phyloP scores from a whole-genome alignment of 2,888 invertebrate genomes.

The Myathropa florea region DNA sequence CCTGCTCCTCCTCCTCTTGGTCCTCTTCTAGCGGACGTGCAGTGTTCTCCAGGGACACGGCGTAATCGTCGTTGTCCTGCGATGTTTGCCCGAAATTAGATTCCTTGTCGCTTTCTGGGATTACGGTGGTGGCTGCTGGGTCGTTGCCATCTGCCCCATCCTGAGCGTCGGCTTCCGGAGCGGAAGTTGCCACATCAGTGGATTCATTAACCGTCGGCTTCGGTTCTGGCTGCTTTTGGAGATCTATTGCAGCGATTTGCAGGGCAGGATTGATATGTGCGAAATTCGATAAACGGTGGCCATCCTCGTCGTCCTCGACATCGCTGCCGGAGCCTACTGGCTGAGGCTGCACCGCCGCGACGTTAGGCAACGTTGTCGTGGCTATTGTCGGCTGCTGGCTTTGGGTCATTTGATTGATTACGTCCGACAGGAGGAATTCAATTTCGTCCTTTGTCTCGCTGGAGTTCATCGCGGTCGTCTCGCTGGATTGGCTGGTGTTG shows the following conservation, averaged over 20 bases:
- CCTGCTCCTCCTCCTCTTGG: neutral
- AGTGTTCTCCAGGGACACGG: conserved; percentile 18
- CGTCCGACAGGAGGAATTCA: conserved; percentile 78
- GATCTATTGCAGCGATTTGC: conserved; percentile 31
- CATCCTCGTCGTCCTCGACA: conserved; percentile 47
- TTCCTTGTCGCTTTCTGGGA: conserved; percentile 28
- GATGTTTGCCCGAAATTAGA: conserved; percentile 47
- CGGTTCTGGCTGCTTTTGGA: conserved; percentile 29
- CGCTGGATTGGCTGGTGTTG: conserved; percentile 57
- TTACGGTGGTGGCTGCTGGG: conserved; percentile 54
- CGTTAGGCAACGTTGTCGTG: conserved; percentile 32
- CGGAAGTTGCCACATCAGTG: conserved; percentile 27
- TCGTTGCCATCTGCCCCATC: neutral
- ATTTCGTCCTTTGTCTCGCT: conserved; percentile 78
- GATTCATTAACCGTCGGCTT: conserved; percentile 35
- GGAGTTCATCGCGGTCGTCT: conserved; percentile 73
- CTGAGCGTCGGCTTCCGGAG: neutral
- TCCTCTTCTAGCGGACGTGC: neutral
- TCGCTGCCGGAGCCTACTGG: neutral
- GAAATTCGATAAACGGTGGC: conserved; percentile 76
- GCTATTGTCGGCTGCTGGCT: conserved; percentile 19
- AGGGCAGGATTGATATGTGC: conserved; percentile 77
- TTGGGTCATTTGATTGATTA: conserved; percentile 77
- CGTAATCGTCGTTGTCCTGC: conserved; percentile 45
- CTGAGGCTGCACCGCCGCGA: conserved; percentile 6